Evolutionary conservation across 1,140 invertebrate species (phyloP).

Genomic region (Lamellibrachia luymesi): DNA sequence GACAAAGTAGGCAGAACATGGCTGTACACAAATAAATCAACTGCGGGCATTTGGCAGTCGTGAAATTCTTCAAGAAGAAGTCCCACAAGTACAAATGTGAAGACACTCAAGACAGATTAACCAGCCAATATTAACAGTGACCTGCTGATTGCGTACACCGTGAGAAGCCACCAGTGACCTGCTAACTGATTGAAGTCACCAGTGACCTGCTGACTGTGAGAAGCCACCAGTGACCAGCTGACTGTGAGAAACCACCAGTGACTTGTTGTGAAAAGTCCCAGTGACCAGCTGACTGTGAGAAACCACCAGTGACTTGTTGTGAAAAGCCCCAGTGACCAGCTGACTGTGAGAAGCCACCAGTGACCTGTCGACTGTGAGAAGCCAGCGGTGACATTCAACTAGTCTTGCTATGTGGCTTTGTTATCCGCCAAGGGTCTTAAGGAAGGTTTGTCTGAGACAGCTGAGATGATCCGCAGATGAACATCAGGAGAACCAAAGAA

Average conservation of each 20-base stretch:
- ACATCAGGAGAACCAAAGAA: too few relatives aligned
- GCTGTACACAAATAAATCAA: background rate
- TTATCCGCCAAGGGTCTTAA: too few relatives aligned
- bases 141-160: background rate
- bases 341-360: background rate
- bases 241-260: background rate
- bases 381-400: too few relatives aligned
- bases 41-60: too few relatives aligned
- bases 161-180: background rate
- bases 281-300: background rate
- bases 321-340: background rate
- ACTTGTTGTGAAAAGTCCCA: background rate
- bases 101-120: too few relatives aligned
- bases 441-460: too few relatives aligned
- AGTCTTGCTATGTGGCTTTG: too few relatives aligned
- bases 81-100: too few relatives aligned
- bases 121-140: background rate
- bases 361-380: background rate
- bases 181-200: background rate
- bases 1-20: background rate
- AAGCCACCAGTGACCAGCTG: background rate
- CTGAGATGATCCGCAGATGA: too few relatives aligned
- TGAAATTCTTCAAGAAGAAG: too few relatives aligned
- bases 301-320: background rate
- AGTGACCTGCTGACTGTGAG: background rate